Conservation (phyloP, 64 coral and sea anemone species). For the Anthopleura sola region DNA sequence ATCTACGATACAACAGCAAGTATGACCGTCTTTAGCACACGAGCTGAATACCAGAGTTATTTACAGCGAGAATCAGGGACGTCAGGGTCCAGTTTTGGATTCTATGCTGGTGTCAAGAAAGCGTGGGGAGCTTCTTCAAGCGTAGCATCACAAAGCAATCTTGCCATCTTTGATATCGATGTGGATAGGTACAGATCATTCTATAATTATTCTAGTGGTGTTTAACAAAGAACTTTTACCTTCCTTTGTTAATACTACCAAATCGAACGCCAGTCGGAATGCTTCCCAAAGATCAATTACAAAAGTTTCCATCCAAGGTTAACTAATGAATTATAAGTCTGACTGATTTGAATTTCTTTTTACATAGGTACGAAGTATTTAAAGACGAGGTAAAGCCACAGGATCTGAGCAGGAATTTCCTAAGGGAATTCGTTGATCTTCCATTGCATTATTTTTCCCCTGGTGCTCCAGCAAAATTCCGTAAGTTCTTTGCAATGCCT, state of each 20-base stretch:
- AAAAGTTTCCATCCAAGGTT: not conserved
- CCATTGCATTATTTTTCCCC: constrained; percentile 24
- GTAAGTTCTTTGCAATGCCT: not conserved
- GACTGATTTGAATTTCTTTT: not conserved
- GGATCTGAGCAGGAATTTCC: constrained; percentile 20
- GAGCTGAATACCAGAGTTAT: constrained; percentile 43
- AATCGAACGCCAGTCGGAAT: not conserved
- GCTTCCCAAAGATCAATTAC: too few species aligned
- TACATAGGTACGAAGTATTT: constrained; percentile 41
- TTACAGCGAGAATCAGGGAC: constrained; percentile 29
- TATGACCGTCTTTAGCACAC: constrained; percentile 20
- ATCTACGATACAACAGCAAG: constrained; percentile 41
- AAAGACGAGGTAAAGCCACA: constrained; percentile 42
- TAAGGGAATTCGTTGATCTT: constrained; percentile 32
- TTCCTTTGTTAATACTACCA: not conserved
- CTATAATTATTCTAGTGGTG: not conserved
- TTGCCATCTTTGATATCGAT: constrained; percentile 36
- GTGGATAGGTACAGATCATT: constrained; percentile 24
- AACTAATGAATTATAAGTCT: not conserved
- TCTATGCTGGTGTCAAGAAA: constrained; percentile 37
- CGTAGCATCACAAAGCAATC: not conserved
- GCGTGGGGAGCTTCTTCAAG: constrained; percentile 23
- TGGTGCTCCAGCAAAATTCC: constrained; percentile 12
- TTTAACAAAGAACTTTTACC: too few species aligned
- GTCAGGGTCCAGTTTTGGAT: constrained; percentile 44